Percentiles rank a stretch among this genome's conserved stretches.
phyloP scores from a whole-genome alignment of 2,888 invertebrate genomes.

The Caenorhabditis uteleia region DNA sequence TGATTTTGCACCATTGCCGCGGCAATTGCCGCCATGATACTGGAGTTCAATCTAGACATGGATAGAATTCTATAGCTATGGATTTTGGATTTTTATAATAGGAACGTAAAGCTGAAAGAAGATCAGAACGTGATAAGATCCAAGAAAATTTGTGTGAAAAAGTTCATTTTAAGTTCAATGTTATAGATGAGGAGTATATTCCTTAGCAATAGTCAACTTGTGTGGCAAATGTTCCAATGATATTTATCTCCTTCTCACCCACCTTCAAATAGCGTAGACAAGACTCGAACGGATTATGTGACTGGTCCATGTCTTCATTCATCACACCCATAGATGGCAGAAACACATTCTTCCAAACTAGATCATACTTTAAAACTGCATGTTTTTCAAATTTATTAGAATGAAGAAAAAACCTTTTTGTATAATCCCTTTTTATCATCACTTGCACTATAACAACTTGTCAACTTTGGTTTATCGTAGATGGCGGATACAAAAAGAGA shows the following conservation, averaged over 20 bases:
- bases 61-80: no score
- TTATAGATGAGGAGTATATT: no score
- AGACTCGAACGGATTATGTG: constrained; percentile 40
- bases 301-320: constrained; percentile 6
- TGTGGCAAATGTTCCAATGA: constrained; percentile 24
- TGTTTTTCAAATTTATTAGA: no score
- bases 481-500: constrained; percentile 33
- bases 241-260: constrained; percentile 9
- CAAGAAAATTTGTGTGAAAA: no score
- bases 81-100: no score
- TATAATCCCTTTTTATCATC: constrained; percentile 9
- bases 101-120: no score
- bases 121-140: no score
- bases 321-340: constrained; percentile 36
- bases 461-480: constrained; percentile 15
- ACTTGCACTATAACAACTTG: constrained; percentile 15
- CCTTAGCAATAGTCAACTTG: constrained; percentile 35
- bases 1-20: no score
- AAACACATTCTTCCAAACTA: constrained; percentile 30
- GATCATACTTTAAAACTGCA: constrained; percentile 16
- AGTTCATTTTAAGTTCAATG: no score
- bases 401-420: no score
- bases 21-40: no score
- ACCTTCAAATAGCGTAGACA: constrained; percentile 21
- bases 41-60: no score